Conservation (phyloP, 2,797 vertebrate species). For the Hipposideros larvatus region DNA sequence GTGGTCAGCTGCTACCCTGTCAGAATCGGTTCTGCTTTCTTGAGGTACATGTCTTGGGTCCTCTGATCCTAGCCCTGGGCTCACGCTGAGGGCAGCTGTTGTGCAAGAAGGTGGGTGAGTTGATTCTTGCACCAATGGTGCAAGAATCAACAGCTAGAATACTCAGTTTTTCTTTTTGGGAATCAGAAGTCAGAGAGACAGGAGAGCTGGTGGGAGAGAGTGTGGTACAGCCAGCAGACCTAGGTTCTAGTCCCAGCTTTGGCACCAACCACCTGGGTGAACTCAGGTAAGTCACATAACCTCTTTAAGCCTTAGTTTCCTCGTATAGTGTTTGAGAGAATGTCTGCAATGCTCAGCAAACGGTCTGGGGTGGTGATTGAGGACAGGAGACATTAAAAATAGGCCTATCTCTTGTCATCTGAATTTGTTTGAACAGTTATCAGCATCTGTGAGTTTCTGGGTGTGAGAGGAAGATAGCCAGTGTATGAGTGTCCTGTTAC, state of each 20-base stretch:
- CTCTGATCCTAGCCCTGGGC: neutral
- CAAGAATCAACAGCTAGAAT: neutral
- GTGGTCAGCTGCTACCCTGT: neutral
- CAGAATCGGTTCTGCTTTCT: conserved; percentile 79
- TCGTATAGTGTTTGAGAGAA: neutral
- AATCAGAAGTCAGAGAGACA: neutral
- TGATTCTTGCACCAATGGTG: neutral
- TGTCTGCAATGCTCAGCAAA: neutral
- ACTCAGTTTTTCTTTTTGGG: neutral
- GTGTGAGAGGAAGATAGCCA: neutral
- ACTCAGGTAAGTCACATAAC: neutral
- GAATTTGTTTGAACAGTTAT: neutral
- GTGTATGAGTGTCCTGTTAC: neutral
- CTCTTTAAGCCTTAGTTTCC: neutral
- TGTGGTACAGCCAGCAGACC: neutral
- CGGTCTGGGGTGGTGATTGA: neutral
- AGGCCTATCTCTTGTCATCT: neutral
- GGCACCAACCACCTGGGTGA: neutral
- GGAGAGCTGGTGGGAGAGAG: neutral
- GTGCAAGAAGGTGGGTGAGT: conserved; percentile 29
- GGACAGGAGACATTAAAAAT: neutral
- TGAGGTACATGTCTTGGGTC: neutral
- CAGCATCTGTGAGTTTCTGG: neutral
- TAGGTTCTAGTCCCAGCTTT: neutral
- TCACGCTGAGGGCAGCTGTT: neutral